Base-by-base conservation (phyloP, 2,113 vertebrate species). In the Acanthisitta chloris region DNA sequence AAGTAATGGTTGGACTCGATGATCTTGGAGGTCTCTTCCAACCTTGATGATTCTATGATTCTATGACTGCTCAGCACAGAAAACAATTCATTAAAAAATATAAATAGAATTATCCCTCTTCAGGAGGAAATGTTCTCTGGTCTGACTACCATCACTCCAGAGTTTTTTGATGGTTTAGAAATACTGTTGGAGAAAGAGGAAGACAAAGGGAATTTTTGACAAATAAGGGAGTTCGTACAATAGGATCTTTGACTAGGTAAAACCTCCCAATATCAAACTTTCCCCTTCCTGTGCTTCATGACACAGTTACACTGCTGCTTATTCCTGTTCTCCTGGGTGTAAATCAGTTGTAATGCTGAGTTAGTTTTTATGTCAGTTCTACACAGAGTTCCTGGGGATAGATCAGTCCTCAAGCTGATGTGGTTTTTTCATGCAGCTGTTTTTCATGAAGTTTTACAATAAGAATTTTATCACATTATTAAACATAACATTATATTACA, bases 231-330 rank as follows among this genome's bases (percentile, higher is more conserved):
- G 12, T 65, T 86, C 17, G 14, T 4, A 18, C 11, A n/a, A 9
- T 0, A 36, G 8, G 3, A 42, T 46, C 15, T 65, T 57, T 7
- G 28, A 73, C 48, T 5, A 72, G 16, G 5, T n/a, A 20, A 57
- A 84, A 38, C 4, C 5, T 62, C 28, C n/a, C 29, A 45, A 23
- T 65, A 17, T 23, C 19, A 43, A n/a, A 43, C 28, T 58, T 31
- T 19, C 3, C 12, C 12, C 10, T 54, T 7, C 28, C 6, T 33
- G 7, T 38, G 24, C 34, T 33, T 23, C 0, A 0, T 25, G 43
- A 15, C 46, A 52, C 12, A n/a, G 5, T 57, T 55, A 24, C 4
- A 10, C 12, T 26, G 14, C 51, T 69, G 20, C 45, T 51, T 77
- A 33, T 34, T 91, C 19, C 54, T 62, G 19, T 6, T 66, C 7